phyloP scores from a whole-genome alignment of 2,113 vertebrate genomes.

The Progne subis region DNA sequence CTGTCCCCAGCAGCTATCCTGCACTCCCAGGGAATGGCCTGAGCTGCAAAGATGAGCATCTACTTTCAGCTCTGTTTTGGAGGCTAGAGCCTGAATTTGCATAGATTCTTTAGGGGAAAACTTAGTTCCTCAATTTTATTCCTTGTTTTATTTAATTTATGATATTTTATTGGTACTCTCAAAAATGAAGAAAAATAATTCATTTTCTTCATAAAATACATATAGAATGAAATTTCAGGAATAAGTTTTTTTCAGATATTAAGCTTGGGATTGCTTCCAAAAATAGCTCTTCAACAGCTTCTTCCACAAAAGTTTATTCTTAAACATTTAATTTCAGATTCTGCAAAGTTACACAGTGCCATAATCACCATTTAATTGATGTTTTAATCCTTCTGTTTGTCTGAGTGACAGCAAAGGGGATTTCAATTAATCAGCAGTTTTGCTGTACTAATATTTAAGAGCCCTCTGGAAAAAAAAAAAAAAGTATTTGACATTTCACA shows the following conservation, averaged over 20 bases:
- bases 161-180: neutral
- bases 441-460: conserved; percentile 20
- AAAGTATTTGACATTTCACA: neutral
- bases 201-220: neutral
- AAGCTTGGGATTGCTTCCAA: neutral
- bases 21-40: neutral
- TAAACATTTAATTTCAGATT: conserved; percentile 33
- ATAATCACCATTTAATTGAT: conserved; percentile 39
- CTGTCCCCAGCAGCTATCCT: neutral
- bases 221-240: neutral
- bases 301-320: neutral
- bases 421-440: conserved; percentile 48
- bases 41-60: neutral
- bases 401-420: conserved; percentile 20
- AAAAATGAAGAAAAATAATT: neutral
- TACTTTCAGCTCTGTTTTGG: neutral
- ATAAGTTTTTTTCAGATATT: neutral
- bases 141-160: neutral
- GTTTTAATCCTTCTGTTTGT: conserved; percentile 42
- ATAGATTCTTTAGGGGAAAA: neutral
- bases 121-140: neutral
- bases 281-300: neutral
- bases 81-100: neutral
- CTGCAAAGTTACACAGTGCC: neutral
- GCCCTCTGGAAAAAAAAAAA: neutral